Evolutionary conservation across 2,888 invertebrate species (phyloP).

Genomic region (Phyllotreta cruciferae): DNA sequence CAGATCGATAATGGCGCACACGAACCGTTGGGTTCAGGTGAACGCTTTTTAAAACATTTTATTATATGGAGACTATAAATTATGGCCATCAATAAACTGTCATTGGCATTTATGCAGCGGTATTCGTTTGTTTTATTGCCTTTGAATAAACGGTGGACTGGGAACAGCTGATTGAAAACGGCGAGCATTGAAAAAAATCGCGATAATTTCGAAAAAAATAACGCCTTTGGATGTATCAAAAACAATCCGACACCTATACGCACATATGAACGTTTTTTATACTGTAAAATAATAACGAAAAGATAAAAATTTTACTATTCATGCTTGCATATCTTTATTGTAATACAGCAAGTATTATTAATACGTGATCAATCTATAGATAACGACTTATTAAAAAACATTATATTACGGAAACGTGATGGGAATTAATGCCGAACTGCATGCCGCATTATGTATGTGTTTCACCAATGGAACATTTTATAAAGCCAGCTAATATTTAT

Average conservation of each 20-base stretch:
- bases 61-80: conserved; percentile 11
- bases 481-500: no score
- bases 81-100: conserved; percentile 18
- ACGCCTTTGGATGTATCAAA: no score
- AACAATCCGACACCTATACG: no score
- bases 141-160: conserved; percentile 14
- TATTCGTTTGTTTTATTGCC: conserved; percentile 18
- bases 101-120: conserved; percentile 15
- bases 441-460: not conserved
- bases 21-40: conserved; percentile 11
- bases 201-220: no score
- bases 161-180: conserved; percentile 11
- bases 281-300: no score
- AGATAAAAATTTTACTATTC: no score
- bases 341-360: conserved; percentile 11
- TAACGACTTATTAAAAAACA: conserved; percentile 25
- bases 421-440: conserved; percentile 22
- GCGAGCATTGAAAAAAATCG: not conserved
- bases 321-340: conserved; percentile 7
- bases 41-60: conserved; percentile 16
- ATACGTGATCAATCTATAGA: conserved; percentile 22
- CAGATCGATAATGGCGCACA: conserved; percentile 11
- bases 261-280: no score
- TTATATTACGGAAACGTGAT: conserved; percentile 33
- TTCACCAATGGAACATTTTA: conserved; percentile 1